Percentiles rank a stretch among this genome's conserved stretches.
These are phyloP conservation scores for Dipodomys spectabilis DNA, from an alignment of 2,113 vertebrate genomes.

Conservation along the genomic window DNA sequence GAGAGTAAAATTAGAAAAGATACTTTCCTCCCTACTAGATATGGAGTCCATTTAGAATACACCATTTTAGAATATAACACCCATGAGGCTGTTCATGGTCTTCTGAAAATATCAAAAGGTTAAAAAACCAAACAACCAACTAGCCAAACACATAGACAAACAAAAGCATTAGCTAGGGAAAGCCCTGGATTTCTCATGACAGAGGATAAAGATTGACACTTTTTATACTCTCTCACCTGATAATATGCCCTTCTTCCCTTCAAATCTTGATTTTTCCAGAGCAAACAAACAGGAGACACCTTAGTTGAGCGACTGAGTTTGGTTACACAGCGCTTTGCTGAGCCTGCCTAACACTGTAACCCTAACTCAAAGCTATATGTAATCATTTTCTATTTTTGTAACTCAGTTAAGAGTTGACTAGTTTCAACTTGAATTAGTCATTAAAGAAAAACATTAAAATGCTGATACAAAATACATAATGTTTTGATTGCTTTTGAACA, in stretches of 20 bases:
- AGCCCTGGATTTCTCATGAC: background rate
- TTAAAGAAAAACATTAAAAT: conserved; percentile 64
- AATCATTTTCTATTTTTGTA: conserved; percentile 61
- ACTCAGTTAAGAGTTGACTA: conserved; percentile 49
- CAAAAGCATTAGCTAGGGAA: background rate
- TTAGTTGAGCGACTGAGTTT: background rate
- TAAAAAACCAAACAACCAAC: background rate
- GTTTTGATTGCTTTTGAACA: conserved; percentile 44
- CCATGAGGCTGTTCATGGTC: background rate
- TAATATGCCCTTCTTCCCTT: background rate
- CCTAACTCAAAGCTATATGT: background rate
- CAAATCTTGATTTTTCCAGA: background rate
- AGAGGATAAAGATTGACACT: background rate
- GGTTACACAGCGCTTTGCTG: background rate
- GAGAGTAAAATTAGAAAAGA: background rate
- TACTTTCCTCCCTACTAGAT: background rate
- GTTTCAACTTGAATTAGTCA: conserved; percentile 50
- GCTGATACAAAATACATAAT: background rate
- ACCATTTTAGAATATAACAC: background rate
- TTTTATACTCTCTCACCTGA: background rate
- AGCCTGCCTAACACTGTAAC: background rate
- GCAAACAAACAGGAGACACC: background rate
- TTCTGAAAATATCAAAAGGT: background rate
- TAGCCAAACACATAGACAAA: background rate
- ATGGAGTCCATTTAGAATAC: background rate